phyloP scores from a whole-genome alignment of 2,888 invertebrate species.

The Anaspis maculata region DNA sequence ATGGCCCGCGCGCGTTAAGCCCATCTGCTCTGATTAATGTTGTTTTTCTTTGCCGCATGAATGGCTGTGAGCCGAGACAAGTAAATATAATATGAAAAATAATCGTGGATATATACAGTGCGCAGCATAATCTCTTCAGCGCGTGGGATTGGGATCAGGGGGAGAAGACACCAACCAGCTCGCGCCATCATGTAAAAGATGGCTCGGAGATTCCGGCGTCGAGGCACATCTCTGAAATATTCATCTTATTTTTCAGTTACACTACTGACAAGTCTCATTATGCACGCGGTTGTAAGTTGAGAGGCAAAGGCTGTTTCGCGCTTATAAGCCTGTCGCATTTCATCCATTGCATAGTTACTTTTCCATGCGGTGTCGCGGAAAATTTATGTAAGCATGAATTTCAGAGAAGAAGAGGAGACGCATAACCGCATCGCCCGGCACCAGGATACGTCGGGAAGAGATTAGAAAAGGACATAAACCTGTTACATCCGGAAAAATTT shows the following conservation, averaged over 20 bases:
- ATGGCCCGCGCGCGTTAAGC: no score
- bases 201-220: background rate
- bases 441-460: no score
- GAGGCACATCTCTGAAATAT: slow-evolving; percentile 10
- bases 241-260: slow-evolving; percentile 17
- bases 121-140: background rate
- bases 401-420: no score
- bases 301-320: background rate
- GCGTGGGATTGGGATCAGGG: no score
- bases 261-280: slow-evolving; percentile 17
- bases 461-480: no score
- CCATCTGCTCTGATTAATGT: background rate
- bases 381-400: no score
- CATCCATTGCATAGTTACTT: slow-evolving; percentile 8
- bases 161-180: background rate
- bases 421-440: no score
- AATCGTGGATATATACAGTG: background rate
- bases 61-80: background rate
- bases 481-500: no score
- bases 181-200: background rate
- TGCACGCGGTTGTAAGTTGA: background rate
- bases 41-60: background rate
- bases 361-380: slow-evolving; percentile 2
- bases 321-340: slow-evolving; percentile 7
- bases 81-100: slow-evolving; percentile 1